Base-by-base conservation (phyloP, 1,140 invertebrate genomes). In the Bombus polaris region DNA sequence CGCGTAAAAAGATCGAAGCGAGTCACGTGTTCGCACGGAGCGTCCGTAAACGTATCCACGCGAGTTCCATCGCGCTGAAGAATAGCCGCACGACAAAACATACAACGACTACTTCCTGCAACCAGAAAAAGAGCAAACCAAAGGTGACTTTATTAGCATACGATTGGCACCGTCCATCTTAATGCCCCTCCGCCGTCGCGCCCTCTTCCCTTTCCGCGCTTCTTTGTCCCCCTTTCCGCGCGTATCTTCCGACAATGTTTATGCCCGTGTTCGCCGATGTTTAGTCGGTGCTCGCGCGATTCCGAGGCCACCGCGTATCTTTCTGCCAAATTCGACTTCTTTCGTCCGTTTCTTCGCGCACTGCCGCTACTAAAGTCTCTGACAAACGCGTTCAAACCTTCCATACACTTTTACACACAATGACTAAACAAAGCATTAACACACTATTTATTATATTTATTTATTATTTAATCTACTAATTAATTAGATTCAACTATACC, bases 101-200 rank as follows among this genome's bases (percentile, higher is more conserved):
- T 90, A 82, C 85, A 87, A 83, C 88, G 90, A 85, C 91, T 87
- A 86, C 91, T 90, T 93, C 81, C 82, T 85, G 81, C 66, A 71
- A 79, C 81, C 86, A 85, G 89, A 93, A 94, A 94, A 93, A 90
- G 92, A 93, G 90, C 88, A 89, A 91, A 92, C 91, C 94, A 92
- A 92, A 94, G 87, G 88, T 85, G 85, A 89, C 91, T 94, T 91
- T 93, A 95, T 95, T 94, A 95, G 93, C 93, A 94, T 94, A 94
- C 94, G 94, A 95, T 95, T 95, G 94, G 94, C 94, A 94, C 94
- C 94, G 94, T 95, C 92, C 92, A 94, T 95, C 94, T 94, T 91
- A 92, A 93, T 93, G 90, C 89, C 86, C 91, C 87, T 81, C 65
- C 88, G 85, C 83, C 80, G 71, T 85, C 82, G 84, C 82, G 84